Conservation (phyloP, 2,888 invertebrate species). For the Drosophila falleni region DNA sequence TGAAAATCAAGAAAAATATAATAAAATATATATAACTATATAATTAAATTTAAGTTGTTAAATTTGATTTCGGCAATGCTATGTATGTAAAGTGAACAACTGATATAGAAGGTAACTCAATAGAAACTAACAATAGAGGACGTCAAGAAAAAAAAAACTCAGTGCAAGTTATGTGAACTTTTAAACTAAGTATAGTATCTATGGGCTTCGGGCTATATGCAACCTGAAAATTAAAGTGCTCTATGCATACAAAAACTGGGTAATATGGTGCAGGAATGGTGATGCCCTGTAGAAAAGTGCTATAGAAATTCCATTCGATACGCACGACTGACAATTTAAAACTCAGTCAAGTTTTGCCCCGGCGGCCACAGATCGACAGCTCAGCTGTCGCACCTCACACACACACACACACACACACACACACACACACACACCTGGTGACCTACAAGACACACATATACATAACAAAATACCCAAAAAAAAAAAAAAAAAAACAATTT, state of each 20-base stretch:
- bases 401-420: slow-evolving; percentile 9
- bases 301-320: slow-evolving; percentile 23
- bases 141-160: neutral
- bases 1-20: too few relatives aligned
- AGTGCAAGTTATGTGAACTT: neutral
- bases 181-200: slow-evolving; percentile 1
- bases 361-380: slow-evolving; percentile 48
- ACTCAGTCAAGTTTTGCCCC: slow-evolving; percentile 32
- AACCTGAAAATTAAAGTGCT: neutral
- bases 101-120: too few relatives aligned
- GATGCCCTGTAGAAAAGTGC: slow-evolving; percentile 14
- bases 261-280: neutral
- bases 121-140: neutral
- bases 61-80: too few relatives aligned
- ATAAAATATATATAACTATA: too few relatives aligned
- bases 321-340: slow-evolving; percentile 33
- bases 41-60: too few relatives aligned
- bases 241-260: neutral
- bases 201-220: neutral
- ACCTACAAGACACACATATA: slow-evolving; percentile 1
- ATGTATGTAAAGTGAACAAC: too few relatives aligned
- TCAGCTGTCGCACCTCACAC: slow-evolving; percentile 35
- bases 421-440: slow-evolving; percentile 12
- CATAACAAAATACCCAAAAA: neutral
- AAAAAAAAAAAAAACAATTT: slow-evolving; percentile 1